Evolutionary conservation across 92 coral and sea anemone genomes (phyloP), one percentile per base, ranked within the genome.

Genomic region (Micromussa lordhowensis): DNA sequence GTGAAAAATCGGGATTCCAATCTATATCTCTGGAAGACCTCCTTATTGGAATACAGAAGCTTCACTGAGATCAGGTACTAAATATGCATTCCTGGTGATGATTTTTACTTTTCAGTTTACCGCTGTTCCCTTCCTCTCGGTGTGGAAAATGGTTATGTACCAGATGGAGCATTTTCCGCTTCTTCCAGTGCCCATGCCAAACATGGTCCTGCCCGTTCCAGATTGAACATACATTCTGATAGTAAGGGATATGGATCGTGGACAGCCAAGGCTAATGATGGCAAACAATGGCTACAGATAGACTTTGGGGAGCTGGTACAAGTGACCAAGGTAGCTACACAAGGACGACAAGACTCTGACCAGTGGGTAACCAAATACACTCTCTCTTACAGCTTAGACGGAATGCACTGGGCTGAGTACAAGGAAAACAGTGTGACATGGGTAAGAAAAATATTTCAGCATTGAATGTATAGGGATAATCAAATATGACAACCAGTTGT

Each of bases 81-180:
- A 4, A 1, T 35, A 35, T 6, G 7, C 6, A 4, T 40, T 40
- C 48, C 48, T 40, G 3, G 48, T 4, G 7, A 40, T 4, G 68
- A 35, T 85, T 48, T 59, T 66, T 5, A 1, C 6, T 17, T 53
- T 81, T 55, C 79, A 89, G 92, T 84, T 35, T 81, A 84, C 34
- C 85, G 85, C 49, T 89, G 89, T 29, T 64, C 92, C 34, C 81
- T 89, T 49, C 91, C 93, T 34, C 85, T 91, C 29, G 93, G 93
- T 19, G 51, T 86, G 88, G 91, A 91, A 59, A 85, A 82, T 68
- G 80, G 84, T 54, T 78, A 78, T 22, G 88, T 90, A 49, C 78
- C 93, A 72, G 93, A 90, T 44, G 73, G 69, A 15, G 86, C 90
- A n/a, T 80, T 91, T 51, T 79, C 84, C 54, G 93, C 93, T 7